Evolutionary conservation across 1,140 invertebrate genomes (phyloP), one percentile per base, ranked within the genome.

Genomic region (Yoshiicerus persimilis): DNA sequence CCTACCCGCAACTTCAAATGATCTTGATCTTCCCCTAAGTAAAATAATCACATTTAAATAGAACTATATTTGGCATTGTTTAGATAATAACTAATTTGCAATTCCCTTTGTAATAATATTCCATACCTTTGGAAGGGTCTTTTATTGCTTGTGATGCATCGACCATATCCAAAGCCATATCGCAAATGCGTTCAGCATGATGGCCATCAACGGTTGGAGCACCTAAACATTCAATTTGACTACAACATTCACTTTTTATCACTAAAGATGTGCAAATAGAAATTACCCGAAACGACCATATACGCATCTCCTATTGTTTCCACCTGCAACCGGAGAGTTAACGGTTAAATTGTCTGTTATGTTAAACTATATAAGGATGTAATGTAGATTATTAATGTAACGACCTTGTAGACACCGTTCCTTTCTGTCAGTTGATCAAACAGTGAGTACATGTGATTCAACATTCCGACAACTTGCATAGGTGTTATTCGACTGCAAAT

Each of bases 91-190:
- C n/a, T n/a, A n/a, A n/a, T n/a, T n/a, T n/a, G n/a, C n/a, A n/a
- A n/a, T n/a, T n/a, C n/a, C n/a, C n/a, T n/a, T 80, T 38, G 2
- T 10, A 70, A 36, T 36, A 36, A 36, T 23, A 4, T n/a, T 66
- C 4, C 34, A 87, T 25, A 91, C 96, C 96, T 91, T 97, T 97
- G 6, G 97, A 98, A 30, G 97, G 97, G 93, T 98, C 97, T 91
- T 96, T 96, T 0, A 99, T 93, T 90, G 97, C 96, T 5, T 95
- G 96, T 90, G 98, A 99, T 1, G 97, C 96, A 89, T 98, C 96
- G 0, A 99, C 94, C 98, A 99, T 98, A 91, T 99, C 98, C 25
- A 99, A 92, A 0, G 98, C 97, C 96, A 99, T 98, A 92, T 98
- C 96, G 91, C 98, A 99, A 20, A 99, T 97, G 90, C 96, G 96